Evolutionary conservation across 2,888 invertebrate genomes (phyloP), one percentile per base, ranked within the genome.

Genomic region (Synergus laeviventris): DNA sequence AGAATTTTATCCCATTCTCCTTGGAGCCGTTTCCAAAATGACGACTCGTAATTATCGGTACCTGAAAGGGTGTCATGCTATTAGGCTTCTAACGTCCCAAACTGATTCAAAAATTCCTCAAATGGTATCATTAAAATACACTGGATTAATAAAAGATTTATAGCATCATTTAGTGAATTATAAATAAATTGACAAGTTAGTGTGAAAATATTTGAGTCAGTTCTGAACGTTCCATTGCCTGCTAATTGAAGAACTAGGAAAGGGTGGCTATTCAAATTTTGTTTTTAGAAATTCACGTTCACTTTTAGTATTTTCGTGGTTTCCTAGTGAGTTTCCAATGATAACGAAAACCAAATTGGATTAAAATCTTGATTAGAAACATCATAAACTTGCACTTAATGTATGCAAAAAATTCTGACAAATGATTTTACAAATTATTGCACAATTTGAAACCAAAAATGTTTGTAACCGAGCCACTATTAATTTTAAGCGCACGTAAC

Each of bases 1-100:
- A 96, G 95, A 60, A 96, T 92, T 88, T 95, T 95, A 78, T 94
- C 94, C 95, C 97, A 96, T 90, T 96, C 96, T 81, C 95, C 94
- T 91, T 95, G 94, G 45, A 95, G 89, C 18, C 93, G 92, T 78
- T 93, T 91, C 95, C 95, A 95, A 85, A 87, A 82, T 16, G 84
- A 76, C n/a, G 84, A 81, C 42, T 89, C 86, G 38, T 79, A 83
- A 84, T 94, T 93, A 77, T 94, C 93, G 56, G 92, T 91, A 78
- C 85, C 90, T 89, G 79, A 76, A 82, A 76, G 61, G 31, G 21
- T 66, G 18, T n/a, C 21, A 64, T 21, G 59, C 31, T n/a, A 74
- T 60, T 7, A 61, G 9, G 16, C 59, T 24, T 21, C 14, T 14
- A 59, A 59, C 59, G 24, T 24, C 5, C 59, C 14, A 59, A 59